Evolutionary conservation across 2,797 vertebrate species (phyloP), one percentile per base, ranked within the genome.

Genomic region (Lutjanus argentimaculatus): DNA sequence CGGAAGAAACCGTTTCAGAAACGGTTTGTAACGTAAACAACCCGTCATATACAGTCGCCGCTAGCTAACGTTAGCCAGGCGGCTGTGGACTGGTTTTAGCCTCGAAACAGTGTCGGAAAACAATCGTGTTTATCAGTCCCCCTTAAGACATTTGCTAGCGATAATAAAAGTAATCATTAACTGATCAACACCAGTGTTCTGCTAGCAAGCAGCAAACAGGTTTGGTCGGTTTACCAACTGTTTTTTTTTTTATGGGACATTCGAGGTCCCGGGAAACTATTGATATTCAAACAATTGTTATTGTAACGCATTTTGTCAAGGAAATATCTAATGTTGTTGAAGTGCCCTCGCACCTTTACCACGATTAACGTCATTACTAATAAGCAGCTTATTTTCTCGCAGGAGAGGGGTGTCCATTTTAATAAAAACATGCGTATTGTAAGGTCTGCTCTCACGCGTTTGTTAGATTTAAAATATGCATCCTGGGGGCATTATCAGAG

Each of bases 251-350:
- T 16, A 21, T 6, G 6, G 11, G 14, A 48, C 22, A 19, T 36
- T 75, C 4, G 11, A 73, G 77, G 78, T 72, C 75, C 15, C 15
- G 2, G 22, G 66, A 73, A 69, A 25, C 7, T 22, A n/a, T 36
- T 16, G 3, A 49, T 8, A 19, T 48, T 12, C 9, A 43, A 6
- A 13, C 4, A 3, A 5, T 30, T 53, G 36, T 22, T 22, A 6
- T 59, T 42, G 16, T 4, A 49, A 13, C 1, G 19, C 46, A 48
- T 42, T 45, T 21, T 36, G 40, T 10, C 14, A 55, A 7, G 10
- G 4, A 5, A 12, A 10, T 17, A 25, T 17, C 4, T 9, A 21
- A 21, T 73, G 9, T 36, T 8, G 2, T 0, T 19, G 6, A 21
- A 40, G 16, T n/a, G 2, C 7, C 0, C 16, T 57, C 25, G 17